Base-by-base conservation (phyloP, 2,113 vertebrate genomes). In the Monopterus albus region DNA sequence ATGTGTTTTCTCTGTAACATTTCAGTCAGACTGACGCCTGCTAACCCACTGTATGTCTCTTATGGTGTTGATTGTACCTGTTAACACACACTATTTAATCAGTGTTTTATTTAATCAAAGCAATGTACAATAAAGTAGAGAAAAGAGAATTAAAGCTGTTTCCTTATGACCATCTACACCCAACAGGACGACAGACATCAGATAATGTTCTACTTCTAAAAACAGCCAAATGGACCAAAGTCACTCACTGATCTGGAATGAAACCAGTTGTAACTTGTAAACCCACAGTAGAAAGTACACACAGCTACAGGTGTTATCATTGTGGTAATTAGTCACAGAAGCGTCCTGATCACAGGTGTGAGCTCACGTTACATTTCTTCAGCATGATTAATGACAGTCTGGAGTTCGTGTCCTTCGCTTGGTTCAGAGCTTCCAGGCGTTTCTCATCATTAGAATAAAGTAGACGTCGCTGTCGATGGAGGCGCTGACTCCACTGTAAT, bases 361-460 rank as follows among this genome's bases (percentile, higher is more conserved):
- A 31, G 5, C 14, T 17, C 39, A 40, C 6, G 9, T 2, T 18
- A n/a, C n/a, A n/a, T 23, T 14, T 21, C 28, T 45, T 33, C 18
- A 33, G 7, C 17, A 28, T 28, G 10, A 7, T 15, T 15, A 25
- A 25, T 14, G 45, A 26, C 5, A 14, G 31, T 38, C 18, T 31
- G 29, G 6, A 35, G 26, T 23, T 62, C 28, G 10, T 50, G 36
- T 23, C 5, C 5, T 31, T 31, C n/a, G 3, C 9, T n/a, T 25
- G 26, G 45, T 18, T 91, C 82, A 94, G 35, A 98, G 91, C 79
- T 91, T 95, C 96, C 98, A 99, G 42, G 96, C 94, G 0, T 89
- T 98, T 71, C 74, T 97, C 98, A 99, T 98, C 96, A 99, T 96
- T 55, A 98, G 0, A 17, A 98, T 96, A 51, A 99, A 99, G 89